Percentiles rank a stretch among this genome's conserved stretches.
Conservation (phyloP, 2,888 invertebrate species). For the Drosophila barbarae region DNA sequence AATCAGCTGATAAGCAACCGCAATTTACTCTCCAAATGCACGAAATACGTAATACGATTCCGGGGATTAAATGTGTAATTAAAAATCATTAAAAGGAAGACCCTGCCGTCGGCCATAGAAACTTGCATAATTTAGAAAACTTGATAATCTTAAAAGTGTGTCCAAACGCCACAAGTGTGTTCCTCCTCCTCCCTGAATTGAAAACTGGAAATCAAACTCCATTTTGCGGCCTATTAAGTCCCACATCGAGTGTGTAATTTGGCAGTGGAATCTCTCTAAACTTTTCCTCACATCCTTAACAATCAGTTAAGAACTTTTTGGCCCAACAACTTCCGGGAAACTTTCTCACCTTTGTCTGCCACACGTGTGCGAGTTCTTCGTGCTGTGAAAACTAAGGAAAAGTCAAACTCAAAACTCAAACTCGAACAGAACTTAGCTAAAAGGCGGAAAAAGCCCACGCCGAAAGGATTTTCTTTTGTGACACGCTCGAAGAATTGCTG, state of each 20-base stretch:
- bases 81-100: not conserved
- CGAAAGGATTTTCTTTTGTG: slow-evolving; percentile 67
- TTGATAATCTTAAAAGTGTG: not conserved
- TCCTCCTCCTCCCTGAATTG: slow-evolving; percentile 3
- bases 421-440: slow-evolving; percentile 1
- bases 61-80: slow-evolving; percentile 9
- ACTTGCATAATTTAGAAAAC: not conserved
- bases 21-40: not conserved
- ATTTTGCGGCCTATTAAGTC: slow-evolving; percentile 63
- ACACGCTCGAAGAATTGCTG: slow-evolving; percentile 75
- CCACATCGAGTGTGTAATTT: slow-evolving; percentile 72
- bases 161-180: slow-evolving; percentile 14
- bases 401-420: slow-evolving; percentile 25
- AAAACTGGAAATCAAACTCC: slow-evolving; percentile 21
- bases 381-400: slow-evolving; percentile 21
- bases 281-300: slow-evolving; percentile 18
- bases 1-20: slow-evolving; percentile 7
- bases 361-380: slow-evolving; percentile 21
- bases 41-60: slow-evolving; percentile 7
- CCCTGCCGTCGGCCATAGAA: slow-evolving; percentile 8
- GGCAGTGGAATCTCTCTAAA: slow-evolving; percentile 17
- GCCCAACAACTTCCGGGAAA: slow-evolving; percentile 50
- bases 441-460: slow-evolving; percentile 21
- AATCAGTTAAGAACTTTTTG: slow-evolving; percentile 30
- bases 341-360: slow-evolving; percentile 49